Base-by-base conservation (phyloP, 1,140 invertebrate species). In the Steinernema feltiae region DNA sequence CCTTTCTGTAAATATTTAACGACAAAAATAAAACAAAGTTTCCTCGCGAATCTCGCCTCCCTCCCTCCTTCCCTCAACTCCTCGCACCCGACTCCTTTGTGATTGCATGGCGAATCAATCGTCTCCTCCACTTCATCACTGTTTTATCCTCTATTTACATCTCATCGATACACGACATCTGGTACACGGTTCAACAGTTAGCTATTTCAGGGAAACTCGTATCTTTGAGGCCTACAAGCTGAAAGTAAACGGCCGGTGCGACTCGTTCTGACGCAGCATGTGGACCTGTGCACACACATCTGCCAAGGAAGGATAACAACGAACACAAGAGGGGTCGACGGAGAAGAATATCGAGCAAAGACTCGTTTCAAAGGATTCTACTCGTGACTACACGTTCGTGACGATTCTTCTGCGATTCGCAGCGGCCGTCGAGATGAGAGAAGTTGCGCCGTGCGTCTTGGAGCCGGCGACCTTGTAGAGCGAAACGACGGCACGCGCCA, bases 381-480 rank as follows among this genome's bases (percentile, higher is more conserved):
- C 53, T 41, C 35, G 7, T 17, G 24, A 7, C 53, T 63, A 63
- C 53, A 63, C 53, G 74, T 70, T 75, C 30, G 69, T 75, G 27
- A 69, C 46, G 74, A 70, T 70, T 2, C 53, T 69, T 27, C 32
- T 21, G 0, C 46, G 69, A 1, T 30, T 70, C 12, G 74, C 35
- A n/a, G n/a, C n/a, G 18, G 32, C 35, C 29, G 53, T 69, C 30
- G 35, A 63, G 35, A 75, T 7, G n/a, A 69, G 69, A n/a, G 30
- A 69, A 15, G 18, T 48, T 1, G 35, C 63, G 35, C 46, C 48
- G 30, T 35, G 63, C 46, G 63, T 69, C 69, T 70, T 70, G 18
- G 73, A 69, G 18, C 48, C 74, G 69, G 70, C 35, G 69, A 69
- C 32, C n/a, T 70, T 71, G 29, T 30, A 30, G 46, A 72, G 69